A percentile compares a stretch with the other conserved stretches of the same genome.
These are phyloP conservation scores for Esox niger DNA, from an alignment of 2,113 vertebrate genomes.

Conservation along the genomic window DNA sequence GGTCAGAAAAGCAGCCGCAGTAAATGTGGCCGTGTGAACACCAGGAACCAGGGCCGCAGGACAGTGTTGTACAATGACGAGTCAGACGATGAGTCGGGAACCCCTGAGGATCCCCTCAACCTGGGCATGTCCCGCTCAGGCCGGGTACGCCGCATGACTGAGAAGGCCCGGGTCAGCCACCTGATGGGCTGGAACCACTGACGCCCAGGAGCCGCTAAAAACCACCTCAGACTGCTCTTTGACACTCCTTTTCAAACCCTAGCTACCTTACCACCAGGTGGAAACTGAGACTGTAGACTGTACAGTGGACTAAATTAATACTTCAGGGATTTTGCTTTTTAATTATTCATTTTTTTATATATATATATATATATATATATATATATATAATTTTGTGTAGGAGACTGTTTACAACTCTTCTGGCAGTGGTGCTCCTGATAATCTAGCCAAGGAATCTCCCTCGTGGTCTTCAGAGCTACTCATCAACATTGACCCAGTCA, in stretches of 20 bases:
- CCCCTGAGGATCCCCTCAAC: slow-evolving; percentile 90
- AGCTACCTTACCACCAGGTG: not conserved
- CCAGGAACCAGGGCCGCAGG: slow-evolving; percentile 92
- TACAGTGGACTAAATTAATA: slow-evolving; percentile 57
- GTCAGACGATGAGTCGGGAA: slow-evolving; percentile 87
- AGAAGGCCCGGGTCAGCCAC: slow-evolving; percentile 98
- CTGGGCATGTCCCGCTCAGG: slow-evolving; percentile 95
- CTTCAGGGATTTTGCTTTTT: slow-evolving; percentile 93
- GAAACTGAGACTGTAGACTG: slow-evolving; percentile 42
- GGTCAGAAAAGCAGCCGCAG: slow-evolving; percentile 49
- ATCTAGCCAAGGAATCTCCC: slow-evolving; percentile 77
- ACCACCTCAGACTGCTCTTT: slow-evolving; percentile 2
- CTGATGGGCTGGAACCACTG: slow-evolving; percentile 99
- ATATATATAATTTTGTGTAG: slow-evolving; percentile 69
- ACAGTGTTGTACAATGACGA: slow-evolving; percentile 94
- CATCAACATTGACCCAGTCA: slow-evolving; percentile 47
- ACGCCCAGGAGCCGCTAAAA: slow-evolving; percentile 36
- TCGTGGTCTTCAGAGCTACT: slow-evolving; percentile 50
- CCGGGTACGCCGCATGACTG: slow-evolving; percentile 96
- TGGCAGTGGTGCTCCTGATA: slow-evolving; percentile 86
- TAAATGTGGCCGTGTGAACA: slow-evolving; percentile 85
- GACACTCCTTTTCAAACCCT: no score
- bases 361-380: slow-evolving; percentile 34
- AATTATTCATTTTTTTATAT: slow-evolving; percentile 53
- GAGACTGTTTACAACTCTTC: slow-evolving; percentile 61